Percentiles rank a stretch among this genome's conserved stretches.
Conservation (phyloP, 2,113 vertebrate genomes). For the Nycticebus coucang region DNA sequence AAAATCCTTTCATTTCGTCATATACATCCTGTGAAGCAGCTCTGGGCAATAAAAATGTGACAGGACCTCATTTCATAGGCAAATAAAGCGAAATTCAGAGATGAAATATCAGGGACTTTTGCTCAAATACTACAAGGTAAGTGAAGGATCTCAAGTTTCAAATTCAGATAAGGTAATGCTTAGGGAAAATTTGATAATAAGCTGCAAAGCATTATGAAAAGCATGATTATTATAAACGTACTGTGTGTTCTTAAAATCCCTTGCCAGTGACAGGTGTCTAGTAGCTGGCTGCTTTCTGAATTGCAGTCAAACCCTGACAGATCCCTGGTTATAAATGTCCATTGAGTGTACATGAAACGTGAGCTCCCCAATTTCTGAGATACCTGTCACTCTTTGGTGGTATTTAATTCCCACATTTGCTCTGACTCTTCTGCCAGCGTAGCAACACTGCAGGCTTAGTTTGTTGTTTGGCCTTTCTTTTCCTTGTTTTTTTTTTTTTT, state of each 20-base stretch:
- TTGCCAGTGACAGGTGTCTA: constrained; percentile 48
- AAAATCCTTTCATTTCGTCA: constrained; percentile 3
- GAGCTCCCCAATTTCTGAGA: not conserved
- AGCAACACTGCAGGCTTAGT: not conserved
- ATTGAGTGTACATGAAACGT: not conserved
- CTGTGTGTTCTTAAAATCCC: constrained; percentile 57
- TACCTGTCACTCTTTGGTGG: not conserved
- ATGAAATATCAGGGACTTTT: constrained; percentile 7
- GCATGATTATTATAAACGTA: not conserved
- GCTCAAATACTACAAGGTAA: constrained; percentile 43
- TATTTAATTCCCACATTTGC: not conserved
- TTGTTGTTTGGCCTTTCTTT: not conserved
- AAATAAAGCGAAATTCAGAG: not conserved
- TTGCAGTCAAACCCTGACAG: not conserved
- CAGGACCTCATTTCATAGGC: not conserved
- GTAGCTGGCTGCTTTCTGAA: constrained; percentile 25
- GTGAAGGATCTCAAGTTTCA: not conserved
- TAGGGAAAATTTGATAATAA: accelerated
- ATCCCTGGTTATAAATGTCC: not conserved
- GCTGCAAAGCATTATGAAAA: not conserved
- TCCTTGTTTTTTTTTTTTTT: not conserved
- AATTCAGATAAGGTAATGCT: not conserved
- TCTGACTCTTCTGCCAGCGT: not conserved
- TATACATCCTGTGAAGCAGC: constrained; percentile 26
- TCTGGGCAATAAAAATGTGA: constrained; percentile 54